Evolutionary conservation across 2,797 vertebrate genomes (phyloP), one percentile per base, ranked within the genome.

Genomic region (Pangasius mekongensis): DNA sequence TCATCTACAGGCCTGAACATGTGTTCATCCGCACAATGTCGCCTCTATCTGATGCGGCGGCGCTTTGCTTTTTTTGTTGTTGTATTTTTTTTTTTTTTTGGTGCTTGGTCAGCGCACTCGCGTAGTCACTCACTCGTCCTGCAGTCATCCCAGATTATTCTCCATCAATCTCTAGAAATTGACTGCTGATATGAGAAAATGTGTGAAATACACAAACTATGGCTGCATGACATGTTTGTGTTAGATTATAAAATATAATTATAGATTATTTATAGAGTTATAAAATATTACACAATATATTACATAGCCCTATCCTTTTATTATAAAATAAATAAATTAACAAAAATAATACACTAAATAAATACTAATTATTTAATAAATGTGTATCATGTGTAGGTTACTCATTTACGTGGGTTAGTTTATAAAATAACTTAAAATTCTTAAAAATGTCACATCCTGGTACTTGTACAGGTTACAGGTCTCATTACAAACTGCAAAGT

Each of bases 1-100:
- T 98, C 98, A 98, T 97, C 97, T 98, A 97, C 97, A 97, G 97
- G 94, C 94, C 93, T 96, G 96, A 97, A 98, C 97, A 97, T 95
- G 94, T 98, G 98, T 98, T 98, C 97, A 94, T 95, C 93, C 93
- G 92, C 94, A 92, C 95, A 96, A 95, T 96, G 96, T 96, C 91
- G 87, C 94, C 90, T 52, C 87, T 97, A 98, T 98, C 97, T 97
- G 97, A 99, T 99, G 89, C 89, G 76, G 91, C 85, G 3, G 36
- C 22, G 54, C 78, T 82, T 82, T 82, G 24, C 22, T 60, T 62
- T 81, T n/a, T 67, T 39, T 11, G 10, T 5, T 33, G 1, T 54
- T 36, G 10, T 52, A 14, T 22, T 56, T 71, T 6, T 84, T 56
- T n/a, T n/a, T n/a, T 84, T 16, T 62, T 47, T 47, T 20, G 2